Evolutionary conservation across 2,113 vertebrate genomes (phyloP), one percentile per base, ranked within the genome.

Genomic region (Macaca mulatta): DNA sequence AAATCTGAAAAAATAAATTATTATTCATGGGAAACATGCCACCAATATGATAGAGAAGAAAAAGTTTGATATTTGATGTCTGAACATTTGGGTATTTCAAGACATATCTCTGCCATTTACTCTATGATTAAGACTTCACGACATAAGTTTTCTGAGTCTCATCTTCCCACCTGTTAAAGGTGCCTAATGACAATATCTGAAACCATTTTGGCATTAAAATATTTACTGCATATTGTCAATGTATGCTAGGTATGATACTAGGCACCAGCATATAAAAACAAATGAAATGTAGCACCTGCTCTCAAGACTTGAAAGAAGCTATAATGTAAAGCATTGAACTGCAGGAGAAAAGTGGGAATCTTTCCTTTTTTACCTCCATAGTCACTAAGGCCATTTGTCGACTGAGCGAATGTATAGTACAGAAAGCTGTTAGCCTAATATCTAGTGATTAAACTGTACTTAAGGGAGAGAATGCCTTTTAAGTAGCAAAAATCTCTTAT

Each of bases 401-500:
- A 5, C 7, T 6, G 35, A 72, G 32, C 18, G 27, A 64, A 20
- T n/a, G 25, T 69, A 8, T 7, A 9, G 0, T 30, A 1, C 11
- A 89, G n/a, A 90, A 90, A 43, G 0, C 8, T 43, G 5, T 16
- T 27, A 50, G 30, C 8, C 55, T 85, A 77, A 50, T 27, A 80
- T 50, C 35, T 12, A 30, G 13, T 64, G 43, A 89, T 43, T 48
- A 69, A 75, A 23, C 64, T 50, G 14, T 75, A 20, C 48, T 50
- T 64, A 67, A 17, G 4, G 40, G 10, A 83, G 25, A 86, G 38
- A 72, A 80, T 2, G 55, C 5, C 45, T 85, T 61, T 61, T 45
- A 61, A 43, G 38, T 38, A 92, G 22, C 10, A 87, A 95, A 64
- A 67, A 89, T 85, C 30, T 43, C 25, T 32, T 69, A 2, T 35